Evolutionary conservation across 23 tunicate species (phyloP), one percentile per base, ranked within the genome.

Genomic region (Halocynthia roretzi): DNA sequence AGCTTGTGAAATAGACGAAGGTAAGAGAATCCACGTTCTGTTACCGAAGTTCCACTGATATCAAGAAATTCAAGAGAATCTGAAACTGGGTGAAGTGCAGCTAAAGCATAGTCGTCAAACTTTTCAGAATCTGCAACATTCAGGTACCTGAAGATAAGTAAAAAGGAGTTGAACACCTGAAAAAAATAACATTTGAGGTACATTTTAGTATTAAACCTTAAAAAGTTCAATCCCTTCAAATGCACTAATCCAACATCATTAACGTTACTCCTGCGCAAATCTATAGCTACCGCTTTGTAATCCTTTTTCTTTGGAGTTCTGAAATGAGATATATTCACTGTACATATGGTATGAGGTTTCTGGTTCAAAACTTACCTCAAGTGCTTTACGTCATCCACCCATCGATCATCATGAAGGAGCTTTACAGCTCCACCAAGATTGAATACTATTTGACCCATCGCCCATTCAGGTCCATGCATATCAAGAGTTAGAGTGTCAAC

Each of bases 21-120:
- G 55, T 78, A 83, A 5, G 84, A 44, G 22, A 88, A 68, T 5
- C 84, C 81, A 55, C 68, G 80, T 31, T 77, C 77, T 56, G 87
- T 60, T 8, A 88, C 82, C 22, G 80, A 31, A 31, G 95, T 88
- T 8, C 95, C 95, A 61, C 95, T 88, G 7, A 88, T 72, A 55
- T 88, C 95, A 44, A 88, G 81, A 58, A 83, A 88, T 67, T 88
- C 87, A 22, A 88, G 67, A 52, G 84, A 57, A 55, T 88, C 83
- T 68, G 83, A 72, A 31, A 83, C 17, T 12, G 82, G 75, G 65
- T 83, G 82, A 50, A 83, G 40, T 0, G 81, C 21, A 8, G 87
- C 40, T 81, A 88, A 51, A 52, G 84, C 72, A n/a, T 50, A 20
- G 70, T 88, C 75, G 56, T 83, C 86, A 79, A 88, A 83, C 21